Conservation (phyloP, 2,888 invertebrate species). For the Patella ulyssiponensis region DNA sequence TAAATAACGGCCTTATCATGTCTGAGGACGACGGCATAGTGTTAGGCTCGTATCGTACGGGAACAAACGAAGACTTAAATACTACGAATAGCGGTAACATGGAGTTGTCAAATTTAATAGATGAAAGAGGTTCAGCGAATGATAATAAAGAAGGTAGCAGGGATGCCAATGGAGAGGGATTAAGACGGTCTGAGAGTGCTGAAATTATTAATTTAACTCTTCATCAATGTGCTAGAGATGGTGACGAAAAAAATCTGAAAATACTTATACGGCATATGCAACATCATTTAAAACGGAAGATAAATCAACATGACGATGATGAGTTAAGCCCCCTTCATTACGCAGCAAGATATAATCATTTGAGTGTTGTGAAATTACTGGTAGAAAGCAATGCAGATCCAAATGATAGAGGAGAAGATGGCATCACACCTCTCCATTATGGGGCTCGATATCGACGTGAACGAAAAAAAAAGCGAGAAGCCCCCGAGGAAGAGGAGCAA, state of each 20-base stretch:
- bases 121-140: constrained; percentile 16
- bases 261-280: constrained; percentile 57
- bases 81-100: constrained; percentile 28
- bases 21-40: constrained; percentile 2
- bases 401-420: constrained; percentile 71
- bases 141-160: not conserved
- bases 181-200: constrained; percentile 35
- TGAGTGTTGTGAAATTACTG: constrained; percentile 68
- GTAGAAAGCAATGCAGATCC: constrained; percentile 71
- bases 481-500: constrained; percentile 12
- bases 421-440: constrained; percentile 72
- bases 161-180: not conserved
- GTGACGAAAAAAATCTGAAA: constrained; percentile 60
- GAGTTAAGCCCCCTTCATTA: constrained; percentile 72
- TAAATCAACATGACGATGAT: constrained; percentile 71
- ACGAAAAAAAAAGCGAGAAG: constrained; percentile 30
- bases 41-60: constrained; percentile 28
- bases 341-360: constrained; percentile 73
- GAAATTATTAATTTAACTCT: constrained; percentile 45
- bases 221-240: constrained; percentile 69
- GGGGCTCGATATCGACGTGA: constrained; percentile 71
- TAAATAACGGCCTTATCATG: not conserved
- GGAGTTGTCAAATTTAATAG: constrained; percentile 33
- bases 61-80: constrained; percentile 7
- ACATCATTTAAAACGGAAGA: constrained; percentile 51